Percentiles rank a stretch among this genome's conserved stretches.
These are phyloP conservation scores for Tenthredo livida DNA, from an alignment of 2,888 invertebrate species.

Conservation along the genomic window DNA sequence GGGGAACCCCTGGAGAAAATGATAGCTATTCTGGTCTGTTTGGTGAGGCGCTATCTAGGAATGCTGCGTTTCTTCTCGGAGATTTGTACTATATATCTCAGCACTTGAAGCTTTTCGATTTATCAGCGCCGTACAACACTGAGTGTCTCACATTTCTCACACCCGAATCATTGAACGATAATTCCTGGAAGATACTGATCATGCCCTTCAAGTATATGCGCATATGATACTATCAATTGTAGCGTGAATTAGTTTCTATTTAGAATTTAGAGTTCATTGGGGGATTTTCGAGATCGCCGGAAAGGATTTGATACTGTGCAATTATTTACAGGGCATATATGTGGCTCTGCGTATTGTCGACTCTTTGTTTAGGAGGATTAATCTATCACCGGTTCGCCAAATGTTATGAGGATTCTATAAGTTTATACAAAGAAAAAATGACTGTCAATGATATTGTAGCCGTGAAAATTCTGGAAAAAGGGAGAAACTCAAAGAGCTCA, in stretches of 20 bases:
- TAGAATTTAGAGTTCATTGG: not conserved
- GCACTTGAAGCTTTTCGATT: constrained; percentile 85
- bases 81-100: constrained; percentile 88
- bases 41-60: constrained; percentile 85
- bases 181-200: constrained; percentile 91
- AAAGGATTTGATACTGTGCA: constrained; percentile 10
- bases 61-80: constrained; percentile 87
- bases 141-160: constrained; percentile 92
- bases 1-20: constrained; percentile 84
- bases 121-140: constrained; percentile 89
- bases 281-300: constrained; percentile 1
- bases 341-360: constrained; percentile 87
- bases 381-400: constrained; percentile 84
- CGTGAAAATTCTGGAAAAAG: constrained; percentile 16
- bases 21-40: constrained; percentile 86
- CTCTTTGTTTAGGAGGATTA: constrained; percentile 83
- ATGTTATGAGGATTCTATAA: constrained; percentile 78
- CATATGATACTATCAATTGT: constrained; percentile 22
- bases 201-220: constrained; percentile 86
- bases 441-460: not conserved
- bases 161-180: constrained; percentile 89
- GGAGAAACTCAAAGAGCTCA: constrained; percentile 35
- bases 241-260: constrained; percentile 44
- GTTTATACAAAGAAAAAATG: constrained; percentile 48
- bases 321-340: constrained; percentile 82